Percentiles rank a stretch among this genome's conserved stretches.
Conservation (phyloP, 1,140 invertebrate species). For the Papilio xuthus region DNA sequence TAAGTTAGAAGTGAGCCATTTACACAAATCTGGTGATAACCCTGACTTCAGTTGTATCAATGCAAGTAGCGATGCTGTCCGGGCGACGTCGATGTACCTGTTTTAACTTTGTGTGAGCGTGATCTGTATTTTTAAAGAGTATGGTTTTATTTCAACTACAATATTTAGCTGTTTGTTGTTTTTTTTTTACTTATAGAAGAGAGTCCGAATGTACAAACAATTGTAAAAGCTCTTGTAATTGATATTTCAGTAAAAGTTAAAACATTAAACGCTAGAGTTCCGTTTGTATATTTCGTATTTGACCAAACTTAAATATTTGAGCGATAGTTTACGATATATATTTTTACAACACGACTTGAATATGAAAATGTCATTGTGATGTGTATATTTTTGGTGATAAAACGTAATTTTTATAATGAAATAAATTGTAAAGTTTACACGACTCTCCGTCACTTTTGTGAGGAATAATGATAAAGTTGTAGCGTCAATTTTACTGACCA, state of each 20-base stretch:
- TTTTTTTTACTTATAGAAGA: conserved; percentile 1
- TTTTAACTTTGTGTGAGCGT: conserved; percentile 71
- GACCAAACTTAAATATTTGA: conserved; percentile 59
- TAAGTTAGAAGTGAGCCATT: neutral
- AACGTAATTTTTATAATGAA: conserved; percentile 71
- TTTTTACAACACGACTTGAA: conserved; percentile 68
- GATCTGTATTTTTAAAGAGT: conserved; percentile 40
- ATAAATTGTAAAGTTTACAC: conserved; percentile 66
- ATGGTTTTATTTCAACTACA: conserved; percentile 33
- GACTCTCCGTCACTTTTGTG: conserved; percentile 76
- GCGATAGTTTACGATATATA: conserved; percentile 56
- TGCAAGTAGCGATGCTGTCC: conserved; percentile 24
- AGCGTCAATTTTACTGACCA: conserved; percentile 66
- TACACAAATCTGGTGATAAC: conserved; percentile 1
- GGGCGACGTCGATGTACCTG: conserved; percentile 54
- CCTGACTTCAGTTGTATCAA: neutral
- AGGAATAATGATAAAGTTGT: conserved; percentile 63
- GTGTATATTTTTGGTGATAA: conserved; percentile 69
- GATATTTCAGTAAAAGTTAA: neutral
- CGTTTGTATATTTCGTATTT: conserved; percentile 49
- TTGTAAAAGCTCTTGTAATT: neutral
- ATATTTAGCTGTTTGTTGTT: conserved; percentile 29
- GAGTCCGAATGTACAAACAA: neutral
- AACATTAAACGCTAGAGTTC: conserved; percentile 39
- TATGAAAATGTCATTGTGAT: conserved; percentile 59